Evolutionary conservation across 2,113 vertebrate species (phyloP).

Genomic region (Anas platyrhynchos): DNA sequence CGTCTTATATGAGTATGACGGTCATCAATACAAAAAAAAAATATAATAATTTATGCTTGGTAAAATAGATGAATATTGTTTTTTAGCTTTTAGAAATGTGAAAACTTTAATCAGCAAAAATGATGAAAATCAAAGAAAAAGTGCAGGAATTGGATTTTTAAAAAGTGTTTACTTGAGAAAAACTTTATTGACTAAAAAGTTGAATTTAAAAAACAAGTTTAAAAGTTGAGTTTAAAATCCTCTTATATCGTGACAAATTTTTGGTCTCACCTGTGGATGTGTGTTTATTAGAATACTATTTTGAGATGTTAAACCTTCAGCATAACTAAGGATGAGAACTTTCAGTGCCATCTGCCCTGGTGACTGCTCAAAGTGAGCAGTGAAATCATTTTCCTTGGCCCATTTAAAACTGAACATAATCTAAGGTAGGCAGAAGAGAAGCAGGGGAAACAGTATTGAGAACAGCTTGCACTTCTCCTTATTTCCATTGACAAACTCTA

Average conservation of each 20-base stretch:
- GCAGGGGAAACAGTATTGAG: neutral
- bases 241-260: neutral
- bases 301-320: neutral
- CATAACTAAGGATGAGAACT: neutral
- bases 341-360: fast-evolving
- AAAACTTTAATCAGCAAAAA: neutral
- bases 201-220: no score
- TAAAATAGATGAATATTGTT: neutral
- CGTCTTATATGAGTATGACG: neutral
- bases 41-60: neutral
- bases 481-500: neutral
- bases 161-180: neutral
- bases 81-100: neutral
- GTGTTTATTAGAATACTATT: neutral
- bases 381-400: neutral
- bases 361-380: neutral
- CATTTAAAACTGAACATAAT: neutral
- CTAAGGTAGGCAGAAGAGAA: neutral
- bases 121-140: neutral
- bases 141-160: neutral
- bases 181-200: neutral
- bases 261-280: neutral
- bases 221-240: neutral
- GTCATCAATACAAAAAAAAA: neutral
- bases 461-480: neutral